Conservation (phyloP, 2,113 vertebrate species). For the Rhegmatorhina hoffmannsi region DNA sequence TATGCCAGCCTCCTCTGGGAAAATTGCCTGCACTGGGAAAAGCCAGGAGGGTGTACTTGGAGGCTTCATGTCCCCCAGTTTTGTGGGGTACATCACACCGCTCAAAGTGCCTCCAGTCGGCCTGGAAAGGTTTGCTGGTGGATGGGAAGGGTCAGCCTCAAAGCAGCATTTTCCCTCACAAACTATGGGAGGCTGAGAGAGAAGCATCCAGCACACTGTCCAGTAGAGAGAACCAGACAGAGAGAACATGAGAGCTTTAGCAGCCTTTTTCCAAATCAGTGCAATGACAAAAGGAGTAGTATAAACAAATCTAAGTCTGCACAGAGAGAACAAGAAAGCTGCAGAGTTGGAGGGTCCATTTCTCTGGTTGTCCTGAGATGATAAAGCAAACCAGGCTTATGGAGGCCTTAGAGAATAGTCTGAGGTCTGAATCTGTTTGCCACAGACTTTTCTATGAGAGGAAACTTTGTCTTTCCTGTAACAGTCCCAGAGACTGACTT, state of each 20-base stretch:
- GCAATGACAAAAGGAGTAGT: background rate
- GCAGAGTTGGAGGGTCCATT: background rate
- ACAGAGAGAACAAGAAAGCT: background rate
- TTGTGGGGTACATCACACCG: background rate
- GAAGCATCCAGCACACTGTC: background rate
- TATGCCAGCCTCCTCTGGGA: background rate
- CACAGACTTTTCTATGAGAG: background rate
- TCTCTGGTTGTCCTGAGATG: background rate
- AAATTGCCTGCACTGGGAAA: background rate
- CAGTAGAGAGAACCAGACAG: background rate
- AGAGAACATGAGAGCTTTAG: background rate
- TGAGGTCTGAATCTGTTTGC: background rate
- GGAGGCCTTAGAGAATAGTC: background rate
- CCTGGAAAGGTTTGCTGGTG: background rate
- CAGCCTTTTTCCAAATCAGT: background rate
- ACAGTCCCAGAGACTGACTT: background rate
- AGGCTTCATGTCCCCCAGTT: background rate
- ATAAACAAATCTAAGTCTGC: background rate
- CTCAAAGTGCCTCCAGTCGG: background rate
- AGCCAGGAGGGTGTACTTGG: background rate
- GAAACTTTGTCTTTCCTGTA: background rate
- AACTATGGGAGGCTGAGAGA: background rate
- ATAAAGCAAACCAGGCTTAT: background rate
- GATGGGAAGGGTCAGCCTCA: background rate
- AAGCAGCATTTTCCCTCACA: background rate